Percentiles rank a stretch among this genome's conserved stretches.
Evolutionary conservation across 2,797 vertebrate genomes (phyloP).

Genomic region (Spinus olivaceus): DNA sequence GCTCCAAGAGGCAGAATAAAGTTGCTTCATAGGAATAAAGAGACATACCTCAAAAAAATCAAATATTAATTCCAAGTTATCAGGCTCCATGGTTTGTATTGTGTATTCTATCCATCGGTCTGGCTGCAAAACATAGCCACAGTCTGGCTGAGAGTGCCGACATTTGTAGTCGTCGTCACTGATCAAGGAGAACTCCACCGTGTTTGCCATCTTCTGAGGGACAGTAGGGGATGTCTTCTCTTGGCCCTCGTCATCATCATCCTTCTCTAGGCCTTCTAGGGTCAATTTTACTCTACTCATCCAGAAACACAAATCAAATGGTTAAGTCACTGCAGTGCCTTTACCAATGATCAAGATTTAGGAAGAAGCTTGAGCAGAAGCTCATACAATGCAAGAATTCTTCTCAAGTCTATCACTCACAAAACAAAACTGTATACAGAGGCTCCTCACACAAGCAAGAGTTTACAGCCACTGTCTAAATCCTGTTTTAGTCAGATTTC

Average conservation of each 20-base stretch:
- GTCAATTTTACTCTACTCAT: conserved; percentile 87
- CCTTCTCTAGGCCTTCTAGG: conserved; percentile 89
- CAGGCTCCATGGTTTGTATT: conserved; percentile 95
- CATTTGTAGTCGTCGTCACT: conserved; percentile 85
- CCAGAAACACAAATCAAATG: neutral
- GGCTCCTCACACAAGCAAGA: fast-evolving
- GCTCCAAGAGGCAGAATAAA: neutral
- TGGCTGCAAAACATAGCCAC: conserved; percentile 88
- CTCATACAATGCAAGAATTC: neutral
- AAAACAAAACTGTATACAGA: fast-evolving
- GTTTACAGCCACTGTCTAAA: neutral
- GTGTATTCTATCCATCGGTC: conserved; percentile 92
- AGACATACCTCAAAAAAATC: conserved; percentile 94
- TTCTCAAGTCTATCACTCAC: neutral
- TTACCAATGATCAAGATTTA: neutral
- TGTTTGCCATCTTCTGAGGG: conserved; percentile 86
- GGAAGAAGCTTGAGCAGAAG: neutral
- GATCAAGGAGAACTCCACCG: conserved; percentile 89
- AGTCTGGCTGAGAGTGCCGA: conserved; percentile 93
- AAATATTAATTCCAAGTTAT: conserved; percentile 94
- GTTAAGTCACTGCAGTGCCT: neutral
- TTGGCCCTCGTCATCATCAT: conserved; percentile 73
- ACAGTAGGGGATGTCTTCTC: conserved; percentile 74
- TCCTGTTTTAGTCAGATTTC: neutral
- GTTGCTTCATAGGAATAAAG: neutral